phyloP scores from a whole-genome alignment of 2,797 vertebrate genomes.

The Macropodus opercularis region DNA sequence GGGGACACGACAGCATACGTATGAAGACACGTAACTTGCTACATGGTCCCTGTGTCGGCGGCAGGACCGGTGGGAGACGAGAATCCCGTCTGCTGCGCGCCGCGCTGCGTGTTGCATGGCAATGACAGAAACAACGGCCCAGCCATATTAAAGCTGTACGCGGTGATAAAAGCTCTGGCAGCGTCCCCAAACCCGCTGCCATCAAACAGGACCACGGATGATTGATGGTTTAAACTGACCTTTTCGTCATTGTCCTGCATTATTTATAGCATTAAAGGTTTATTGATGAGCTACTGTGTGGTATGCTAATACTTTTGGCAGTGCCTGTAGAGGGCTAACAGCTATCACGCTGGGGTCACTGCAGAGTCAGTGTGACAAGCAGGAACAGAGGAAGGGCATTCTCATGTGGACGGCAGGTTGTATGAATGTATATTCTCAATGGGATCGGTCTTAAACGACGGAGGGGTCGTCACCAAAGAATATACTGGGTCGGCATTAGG shows the following conservation, averaged over 20 bases:
- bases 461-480: conserved; percentile 28
- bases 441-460: conserved; percentile 55
- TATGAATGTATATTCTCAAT: conserved; percentile 44
- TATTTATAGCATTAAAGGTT: conserved; percentile 36
- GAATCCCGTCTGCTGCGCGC: conserved; percentile 38
- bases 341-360: conserved; percentile 22
- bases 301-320: conserved; percentile 21
- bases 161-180: background rate
- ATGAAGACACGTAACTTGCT: conserved; percentile 59
- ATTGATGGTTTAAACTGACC: conserved; percentile 21
- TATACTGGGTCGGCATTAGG: conserved; percentile 25
- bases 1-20: conserved; percentile 66
- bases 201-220: conserved; percentile 12
- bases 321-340: background rate
- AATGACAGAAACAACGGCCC: conserved; percentile 19
- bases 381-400: conserved; percentile 49
- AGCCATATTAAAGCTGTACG: background rate
- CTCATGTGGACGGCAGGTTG: conserved; percentile 47
- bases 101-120: conserved; percentile 51
- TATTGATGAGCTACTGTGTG: conserved; percentile 27
- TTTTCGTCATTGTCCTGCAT: conserved; percentile 15
- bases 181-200: background rate
- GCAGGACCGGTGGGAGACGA: conserved; percentile 36
- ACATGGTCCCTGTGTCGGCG: conserved; percentile 42
- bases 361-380: conserved; percentile 43